A percentile compares a stretch with the other conserved stretches of the same genome.
Evolutionary conservation across 2,888 invertebrate species (phyloP).

Genomic region (Ophion ventricosus): DNA sequence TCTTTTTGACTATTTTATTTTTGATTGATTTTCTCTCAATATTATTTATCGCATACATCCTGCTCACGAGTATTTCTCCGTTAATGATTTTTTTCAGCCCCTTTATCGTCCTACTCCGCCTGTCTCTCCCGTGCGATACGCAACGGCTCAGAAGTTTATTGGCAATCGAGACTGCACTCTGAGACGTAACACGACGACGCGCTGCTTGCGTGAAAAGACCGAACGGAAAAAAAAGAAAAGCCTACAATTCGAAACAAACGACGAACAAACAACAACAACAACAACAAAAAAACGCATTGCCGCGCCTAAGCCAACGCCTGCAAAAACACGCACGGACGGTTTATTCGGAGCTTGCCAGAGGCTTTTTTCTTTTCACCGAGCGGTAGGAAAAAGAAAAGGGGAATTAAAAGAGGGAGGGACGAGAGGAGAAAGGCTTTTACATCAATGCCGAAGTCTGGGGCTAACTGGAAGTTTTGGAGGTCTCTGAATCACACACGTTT

Average conservation of each 20-base stretch:
- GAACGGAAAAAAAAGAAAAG: conserved; percentile 30
- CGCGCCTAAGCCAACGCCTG: conserved; percentile 10
- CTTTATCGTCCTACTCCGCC: conserved; percentile 13
- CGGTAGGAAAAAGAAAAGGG: conserved; percentile 27
- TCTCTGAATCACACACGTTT: conserved; percentile 69
- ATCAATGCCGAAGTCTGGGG: conserved; percentile 77
- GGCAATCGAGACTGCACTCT: conserved; percentile 31
- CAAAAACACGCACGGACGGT: conserved; percentile 51
- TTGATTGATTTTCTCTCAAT: not conserved
- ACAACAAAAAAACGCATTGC: conserved; percentile 20
- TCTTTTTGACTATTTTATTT: not conserved
- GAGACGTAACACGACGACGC: conserved; percentile 25
- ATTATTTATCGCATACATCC: not conserved
- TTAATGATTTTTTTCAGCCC: conserved; percentile 42
- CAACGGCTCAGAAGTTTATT: conserved; percentile 3
- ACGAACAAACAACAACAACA: conserved; percentile 35
- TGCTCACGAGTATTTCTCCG: conserved; percentile 17
- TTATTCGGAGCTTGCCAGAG: conserved; percentile 53
- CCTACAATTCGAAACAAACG: conserved; percentile 14
- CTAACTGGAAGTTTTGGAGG: conserved; percentile 80
- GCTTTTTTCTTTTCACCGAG: conserved; percentile 40
- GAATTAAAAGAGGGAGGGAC: conserved; percentile 32
- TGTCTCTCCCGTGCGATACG: conserved; percentile 21
- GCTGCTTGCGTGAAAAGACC: conserved; percentile 23
- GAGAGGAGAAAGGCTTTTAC: conserved; percentile 59